These are phyloP conservation scores for Agrotis exclamationis DNA, from an alignment of 2,888 invertebrate genomes.

Conservation along the genomic window DNA sequence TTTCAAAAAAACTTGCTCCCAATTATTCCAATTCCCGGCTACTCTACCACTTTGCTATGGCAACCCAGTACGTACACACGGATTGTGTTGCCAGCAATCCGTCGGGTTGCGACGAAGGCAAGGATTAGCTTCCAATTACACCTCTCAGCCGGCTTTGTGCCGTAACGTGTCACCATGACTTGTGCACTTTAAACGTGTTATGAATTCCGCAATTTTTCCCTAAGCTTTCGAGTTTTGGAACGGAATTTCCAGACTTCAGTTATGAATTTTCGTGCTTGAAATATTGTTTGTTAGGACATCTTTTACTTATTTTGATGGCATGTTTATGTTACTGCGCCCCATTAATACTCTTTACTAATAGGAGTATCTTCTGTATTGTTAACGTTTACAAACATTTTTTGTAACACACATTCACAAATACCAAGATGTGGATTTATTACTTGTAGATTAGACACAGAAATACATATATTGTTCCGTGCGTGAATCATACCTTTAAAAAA, in stretches of 20 bases:
- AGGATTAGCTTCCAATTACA: slow-evolving; percentile 88
- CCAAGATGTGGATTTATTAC: too few relatives aligned
- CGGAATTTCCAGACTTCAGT: background rate
- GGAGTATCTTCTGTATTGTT: too few relatives aligned
- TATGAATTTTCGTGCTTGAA: slow-evolving; percentile 6
- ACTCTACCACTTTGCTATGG: slow-evolving; percentile 22
- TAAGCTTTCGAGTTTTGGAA: slow-evolving; percentile 7
- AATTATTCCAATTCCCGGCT: slow-evolving; percentile 28
- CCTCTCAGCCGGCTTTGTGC: slow-evolving; percentile 74
- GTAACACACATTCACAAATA: too few relatives aligned
- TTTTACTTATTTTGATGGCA: too few relatives aligned
- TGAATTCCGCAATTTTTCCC: slow-evolving; percentile 61
- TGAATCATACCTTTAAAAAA: too few relatives aligned
- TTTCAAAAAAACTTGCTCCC: slow-evolving; percentile 1
- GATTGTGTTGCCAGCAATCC: slow-evolving; percentile 66
- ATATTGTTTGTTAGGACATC: background rate
- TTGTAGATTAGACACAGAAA: too few relatives aligned
- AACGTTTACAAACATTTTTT: too few relatives aligned
- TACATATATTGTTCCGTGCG: too few relatives aligned
- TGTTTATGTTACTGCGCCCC: too few relatives aligned
- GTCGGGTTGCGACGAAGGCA: slow-evolving; percentile 74
- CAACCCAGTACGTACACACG: slow-evolving; percentile 48
- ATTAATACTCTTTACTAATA: too few relatives aligned
- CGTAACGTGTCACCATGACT: slow-evolving; percentile 65
- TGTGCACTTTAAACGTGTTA: slow-evolving; percentile 70